Conservation (phyloP, 1,140 invertebrate genomes). For the Scaptomyza montana region DNA sequence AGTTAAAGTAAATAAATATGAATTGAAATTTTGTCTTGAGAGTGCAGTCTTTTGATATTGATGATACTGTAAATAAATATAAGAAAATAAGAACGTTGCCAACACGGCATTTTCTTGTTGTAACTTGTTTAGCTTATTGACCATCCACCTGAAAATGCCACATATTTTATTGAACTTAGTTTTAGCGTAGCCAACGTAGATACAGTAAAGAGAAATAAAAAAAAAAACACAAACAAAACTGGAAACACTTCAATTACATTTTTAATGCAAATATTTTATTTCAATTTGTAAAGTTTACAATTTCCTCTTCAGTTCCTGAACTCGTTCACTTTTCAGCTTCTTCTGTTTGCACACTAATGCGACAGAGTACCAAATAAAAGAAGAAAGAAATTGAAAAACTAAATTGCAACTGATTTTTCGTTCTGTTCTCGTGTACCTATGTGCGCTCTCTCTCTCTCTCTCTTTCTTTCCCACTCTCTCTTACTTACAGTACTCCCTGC, state of each 20-base stretch:
- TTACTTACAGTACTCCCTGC: conserved; percentile 91
- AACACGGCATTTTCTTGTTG: no score
- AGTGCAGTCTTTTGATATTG: no score
- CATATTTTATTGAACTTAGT: background rate
- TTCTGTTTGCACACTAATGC: conserved; percentile 37
- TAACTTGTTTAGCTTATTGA: background rate
- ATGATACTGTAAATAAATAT: no score
- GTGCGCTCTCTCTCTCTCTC: conserved; percentile 16
- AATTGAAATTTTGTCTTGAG: no score
- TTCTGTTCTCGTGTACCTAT: conserved; percentile 13
- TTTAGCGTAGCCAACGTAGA: conserved; percentile 2
- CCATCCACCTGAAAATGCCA: background rate
- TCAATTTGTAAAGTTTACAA: conserved; percentile 63
- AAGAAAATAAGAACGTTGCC: no score
- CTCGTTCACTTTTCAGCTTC: conserved; percentile 46
- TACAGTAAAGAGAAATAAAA: conserved; percentile 1
- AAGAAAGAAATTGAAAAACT: conserved; percentile 31
- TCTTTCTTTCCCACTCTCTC: no score
- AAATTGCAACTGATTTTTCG: conserved; percentile 52
- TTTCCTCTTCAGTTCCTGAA: conserved; percentile 41
- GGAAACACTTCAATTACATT: conserved; percentile 57
- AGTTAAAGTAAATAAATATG: no score
- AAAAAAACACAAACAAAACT: conserved; percentile 10
- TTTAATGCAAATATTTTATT: conserved; percentile 61
- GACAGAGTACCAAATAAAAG: conserved; percentile 14